Evolutionary conservation across 1,140 invertebrate genomes (phyloP), one percentile per base, ranked within the genome.

Genomic region (Pseudomyrmex gracilis): DNA sequence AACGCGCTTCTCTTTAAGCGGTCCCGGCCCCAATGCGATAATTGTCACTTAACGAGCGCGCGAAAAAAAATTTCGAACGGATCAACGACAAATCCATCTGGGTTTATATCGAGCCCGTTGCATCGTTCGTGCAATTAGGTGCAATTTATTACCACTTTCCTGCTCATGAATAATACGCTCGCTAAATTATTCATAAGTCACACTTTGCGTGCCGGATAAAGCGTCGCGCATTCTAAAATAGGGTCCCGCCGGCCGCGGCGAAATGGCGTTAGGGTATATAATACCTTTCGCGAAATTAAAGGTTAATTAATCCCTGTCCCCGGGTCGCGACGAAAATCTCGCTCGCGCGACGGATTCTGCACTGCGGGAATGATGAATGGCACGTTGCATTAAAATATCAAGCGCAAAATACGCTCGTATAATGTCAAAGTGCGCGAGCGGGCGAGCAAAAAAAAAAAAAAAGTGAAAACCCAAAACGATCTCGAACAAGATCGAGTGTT

Each of bases 101-200:
- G 45, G 2, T 17, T 86, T 86, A 55, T 78, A 73, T 87, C 73
- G 60, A 76, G 66, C 57, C 58, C 68, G 34, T 34, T 73, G 86
- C 71, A 87, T 87, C 85, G 78, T 58, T 45, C 43, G 15, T 77
- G 76, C 84, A 87, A 87, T 87, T 86, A 73, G 58, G 55, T 5
- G 49, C 85, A 82, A 74, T 87, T 87, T 87, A 87, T 87, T 80
- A 83, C 45, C 47, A 70, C 68, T 76, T 74, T 68, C 58, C 78
- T 34, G 17, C 17, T 47, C 22, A 82, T 87, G 86, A 87, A 87
- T 87, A 87, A 87, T 87, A 77, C 74, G 47, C 49, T 24, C 51
- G 85, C 77, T 84, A 87, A 87, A 87, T 87, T 80, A 87, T 87
- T 87, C 86, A 87, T 87, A 87, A 87, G 86, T 87, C 64, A 83